Percentiles rank a stretch among this genome's conserved stretches.
Evolutionary conservation across 2,113 vertebrate genomes (phyloP).

Genomic region (Entomyzon cyanotis): DNA sequence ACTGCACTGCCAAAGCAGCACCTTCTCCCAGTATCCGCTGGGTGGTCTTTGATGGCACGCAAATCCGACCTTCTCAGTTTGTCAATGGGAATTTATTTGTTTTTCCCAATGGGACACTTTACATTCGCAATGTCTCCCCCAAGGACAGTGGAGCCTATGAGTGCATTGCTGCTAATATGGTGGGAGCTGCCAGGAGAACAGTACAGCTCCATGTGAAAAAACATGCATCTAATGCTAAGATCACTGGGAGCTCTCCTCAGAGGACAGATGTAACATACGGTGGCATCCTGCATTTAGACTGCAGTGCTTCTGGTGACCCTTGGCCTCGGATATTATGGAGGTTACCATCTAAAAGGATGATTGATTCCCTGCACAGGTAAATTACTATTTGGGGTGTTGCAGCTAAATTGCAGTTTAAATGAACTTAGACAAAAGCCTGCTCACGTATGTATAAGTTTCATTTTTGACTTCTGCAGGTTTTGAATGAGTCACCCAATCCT

Average conservation of each 20-base stretch:
- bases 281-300: conserved; percentile 79
- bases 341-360: conserved; percentile 86
- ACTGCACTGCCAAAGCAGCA: conserved; percentile 82
- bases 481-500: not conserved
- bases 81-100: conserved; percentile 78
- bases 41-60: conserved; percentile 78
- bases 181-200: conserved; percentile 78
- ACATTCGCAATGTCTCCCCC: conserved; percentile 70
- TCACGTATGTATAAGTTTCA: not conserved
- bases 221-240: conserved; percentile 76
- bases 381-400: not conserved
- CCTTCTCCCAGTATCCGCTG: conserved; percentile 81
- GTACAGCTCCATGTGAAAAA: conserved; percentile 74
- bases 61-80: conserved; percentile 82
- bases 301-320: conserved; percentile 85
- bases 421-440: not conserved
- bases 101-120: conserved; percentile 90
- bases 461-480: not conserved
- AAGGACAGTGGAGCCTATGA: conserved; percentile 82
- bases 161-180: conserved; percentile 81
- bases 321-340: conserved; percentile 89
- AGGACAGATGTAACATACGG: conserved; percentile 85
- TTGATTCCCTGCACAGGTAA: conserved; percentile 88
- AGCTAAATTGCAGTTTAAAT: not conserved
- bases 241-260: conserved; percentile 78